Conservation (phyloP, 2,113 vertebrate species). For the Mobula birostris region DNA sequence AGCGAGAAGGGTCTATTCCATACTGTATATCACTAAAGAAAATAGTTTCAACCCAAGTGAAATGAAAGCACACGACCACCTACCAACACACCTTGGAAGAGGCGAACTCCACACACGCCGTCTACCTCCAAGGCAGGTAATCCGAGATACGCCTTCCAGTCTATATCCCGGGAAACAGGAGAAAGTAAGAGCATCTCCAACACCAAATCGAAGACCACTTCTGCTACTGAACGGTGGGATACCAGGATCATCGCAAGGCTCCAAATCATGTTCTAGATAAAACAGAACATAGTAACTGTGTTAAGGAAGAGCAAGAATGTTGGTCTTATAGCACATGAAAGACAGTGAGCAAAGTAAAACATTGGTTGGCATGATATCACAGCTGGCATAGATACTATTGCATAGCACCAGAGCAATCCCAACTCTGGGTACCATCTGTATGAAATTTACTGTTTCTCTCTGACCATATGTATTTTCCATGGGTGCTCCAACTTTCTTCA, state of each 20-base stretch:
- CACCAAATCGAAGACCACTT: slow-evolving; percentile 85
- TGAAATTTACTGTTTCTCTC: too few relatives aligned
- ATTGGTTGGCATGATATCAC: too few relatives aligned
- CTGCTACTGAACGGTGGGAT: slow-evolving; percentile 86
- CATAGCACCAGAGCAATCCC: too few relatives aligned
- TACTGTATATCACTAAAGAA: too few relatives aligned
- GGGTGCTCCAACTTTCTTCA: too few relatives aligned
- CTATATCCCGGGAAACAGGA: slow-evolving; percentile 96
- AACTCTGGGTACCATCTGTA: too few relatives aligned
- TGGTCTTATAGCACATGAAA: not conserved
- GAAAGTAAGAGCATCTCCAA: slow-evolving; percentile 83
- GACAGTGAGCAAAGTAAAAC: not conserved
- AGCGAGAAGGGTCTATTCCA: too few relatives aligned
- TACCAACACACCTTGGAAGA: slow-evolving; percentile 99
- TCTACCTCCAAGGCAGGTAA: slow-evolving; percentile 94
- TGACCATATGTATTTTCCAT: too few relatives aligned
- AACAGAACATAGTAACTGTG: not conserved
- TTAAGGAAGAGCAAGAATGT: not conserved
- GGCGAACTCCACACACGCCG: slow-evolving; percentile 97
- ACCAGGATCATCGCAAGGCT: slow-evolving; percentile 90
- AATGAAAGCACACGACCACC: slow-evolving; percentile 97
- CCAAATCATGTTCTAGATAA: slow-evolving; percentile 80
- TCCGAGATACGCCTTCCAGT: slow-evolving; percentile 79
- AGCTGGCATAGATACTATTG: too few relatives aligned
- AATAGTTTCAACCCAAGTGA: slow-evolving; percentile 54